These are phyloP conservation scores for Dufourea novaeangliae DNA, from an alignment of 1,140 invertebrate genomes.

Conservation along the genomic window DNA sequence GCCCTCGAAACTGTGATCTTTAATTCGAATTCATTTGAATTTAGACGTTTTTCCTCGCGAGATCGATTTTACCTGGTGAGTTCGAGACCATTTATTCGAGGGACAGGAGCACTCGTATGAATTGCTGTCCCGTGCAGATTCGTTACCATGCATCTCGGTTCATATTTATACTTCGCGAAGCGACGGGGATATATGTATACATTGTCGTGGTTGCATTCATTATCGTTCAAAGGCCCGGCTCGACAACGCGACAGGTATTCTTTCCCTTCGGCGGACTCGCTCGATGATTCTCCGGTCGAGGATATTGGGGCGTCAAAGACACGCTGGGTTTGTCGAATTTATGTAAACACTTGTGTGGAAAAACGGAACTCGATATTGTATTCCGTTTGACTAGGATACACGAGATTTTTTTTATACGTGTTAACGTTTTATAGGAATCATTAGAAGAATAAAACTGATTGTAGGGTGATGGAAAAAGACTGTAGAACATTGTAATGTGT, in stretches of 20 bases:
- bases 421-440: too few relatives aligned
- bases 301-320: too few relatives aligned
- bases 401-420: too few relatives aligned
- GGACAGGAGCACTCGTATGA: neutral
- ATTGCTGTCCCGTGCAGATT: neutral
- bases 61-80: too few relatives aligned
- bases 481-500: too few relatives aligned
- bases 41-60: neutral
- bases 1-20: too few relatives aligned
- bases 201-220: neutral
- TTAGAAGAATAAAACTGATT: too few relatives aligned
- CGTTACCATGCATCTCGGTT: neutral
- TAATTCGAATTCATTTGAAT: neutral
- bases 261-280: neutral
- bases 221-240: neutral
- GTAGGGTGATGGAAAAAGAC: too few relatives aligned
- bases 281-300: neutral
- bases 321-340: too few relatives aligned
- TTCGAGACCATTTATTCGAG: neutral
- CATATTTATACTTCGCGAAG: conserved; percentile 4
- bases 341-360: too few relatives aligned
- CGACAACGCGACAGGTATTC: neutral
- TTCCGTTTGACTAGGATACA: too few relatives aligned
- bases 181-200: neutral
- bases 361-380: too few relatives aligned